A percentile compares a stretch with the other conserved stretches of the same genome.
Conservation (phyloP, 2,113 vertebrate genomes). For the Taxidea taxus region DNA sequence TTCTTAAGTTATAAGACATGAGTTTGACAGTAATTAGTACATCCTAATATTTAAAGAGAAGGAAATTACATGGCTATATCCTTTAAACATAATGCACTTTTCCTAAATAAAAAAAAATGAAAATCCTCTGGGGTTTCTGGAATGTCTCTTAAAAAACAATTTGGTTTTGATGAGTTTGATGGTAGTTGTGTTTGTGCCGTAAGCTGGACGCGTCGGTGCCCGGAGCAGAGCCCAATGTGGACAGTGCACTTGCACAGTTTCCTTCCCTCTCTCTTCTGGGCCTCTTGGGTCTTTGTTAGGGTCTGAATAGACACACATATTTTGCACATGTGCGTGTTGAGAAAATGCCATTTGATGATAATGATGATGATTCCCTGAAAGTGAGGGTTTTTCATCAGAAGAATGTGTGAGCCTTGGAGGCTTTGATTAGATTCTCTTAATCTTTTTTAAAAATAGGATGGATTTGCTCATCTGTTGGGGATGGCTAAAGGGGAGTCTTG, state of each 20-base stretch:
- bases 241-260: neutral
- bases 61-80: neutral
- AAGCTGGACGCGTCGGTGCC: accelerated
- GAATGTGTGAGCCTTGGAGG: conserved; percentile 22
- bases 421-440: conserved; percentile 63
- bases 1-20: neutral
- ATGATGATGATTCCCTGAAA: conserved; percentile 68
- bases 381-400: conserved; percentile 62
- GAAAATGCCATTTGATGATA: conserved; percentile 71
- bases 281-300: neutral
- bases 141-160: conserved; percentile 70
- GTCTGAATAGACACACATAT: conserved; percentile 26
- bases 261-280: neutral
- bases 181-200: neutral
- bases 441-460: conserved; percentile 66
- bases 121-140: conserved; percentile 61
- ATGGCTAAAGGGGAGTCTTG: neutral
- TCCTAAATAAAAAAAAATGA: conserved; percentile 49
- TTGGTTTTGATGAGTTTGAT: conserved; percentile 47
- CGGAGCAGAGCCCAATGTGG: accelerated
- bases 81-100: conserved; percentile 66
- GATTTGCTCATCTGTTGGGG: conserved; percentile 46
- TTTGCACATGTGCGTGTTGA: conserved; percentile 66
- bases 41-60: neutral
- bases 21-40: neutral